Evolutionary conservation across 2,797 vertebrate genomes (phyloP).

Genomic region (Pseudochirops cupreus): DNA sequence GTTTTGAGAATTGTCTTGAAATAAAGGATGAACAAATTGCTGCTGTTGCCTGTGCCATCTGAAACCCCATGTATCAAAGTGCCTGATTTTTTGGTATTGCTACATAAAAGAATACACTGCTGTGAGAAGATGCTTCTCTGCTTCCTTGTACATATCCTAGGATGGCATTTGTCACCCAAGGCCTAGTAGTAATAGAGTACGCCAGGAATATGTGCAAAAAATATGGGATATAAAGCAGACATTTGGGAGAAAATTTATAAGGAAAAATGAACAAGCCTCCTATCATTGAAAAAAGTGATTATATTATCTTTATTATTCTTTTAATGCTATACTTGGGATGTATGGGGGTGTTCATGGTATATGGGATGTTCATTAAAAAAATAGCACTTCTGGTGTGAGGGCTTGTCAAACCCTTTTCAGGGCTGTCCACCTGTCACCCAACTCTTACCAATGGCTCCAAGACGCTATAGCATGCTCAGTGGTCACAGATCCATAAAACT

Average conservation of each 20-base stretch:
- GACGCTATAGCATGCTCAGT: too few species aligned
- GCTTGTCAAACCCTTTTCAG: background rate
- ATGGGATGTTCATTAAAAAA: too few species aligned
- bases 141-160: constrained; percentile 41
- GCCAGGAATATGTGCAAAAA: constrained; percentile 73
- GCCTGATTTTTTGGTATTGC: background rate
- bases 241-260: constrained; percentile 79
- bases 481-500: too few species aligned
- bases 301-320: constrained; percentile 75
- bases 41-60: background rate
- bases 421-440: too few species aligned
- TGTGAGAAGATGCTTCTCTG: background rate
- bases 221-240: constrained; percentile 51
- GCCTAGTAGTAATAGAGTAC: constrained; percentile 73
- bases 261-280: constrained; percentile 70
- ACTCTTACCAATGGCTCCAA: too few species aligned
- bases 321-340: too few species aligned
- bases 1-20: background rate
- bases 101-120: background rate
- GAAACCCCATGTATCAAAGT: background rate
- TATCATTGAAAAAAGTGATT: constrained; percentile 74
- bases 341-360: too few species aligned
- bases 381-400: constrained; percentile 43
- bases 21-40: background rate
- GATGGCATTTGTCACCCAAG: constrained; percentile 59